Base-by-base conservation (phyloP, 2,113 vertebrate species). In the Pterocles orientalis region DNA sequence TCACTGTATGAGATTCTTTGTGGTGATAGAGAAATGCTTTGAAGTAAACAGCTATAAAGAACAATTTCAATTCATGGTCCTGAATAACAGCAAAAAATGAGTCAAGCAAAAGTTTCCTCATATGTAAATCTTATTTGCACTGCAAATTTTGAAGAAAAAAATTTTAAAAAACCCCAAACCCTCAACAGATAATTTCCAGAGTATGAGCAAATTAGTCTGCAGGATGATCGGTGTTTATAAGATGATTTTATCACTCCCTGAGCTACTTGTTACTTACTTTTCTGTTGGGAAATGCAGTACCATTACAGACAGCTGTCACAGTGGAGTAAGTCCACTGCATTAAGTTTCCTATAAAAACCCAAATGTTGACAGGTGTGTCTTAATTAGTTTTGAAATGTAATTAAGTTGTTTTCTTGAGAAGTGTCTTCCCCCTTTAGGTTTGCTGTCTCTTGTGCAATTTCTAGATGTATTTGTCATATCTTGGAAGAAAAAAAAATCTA, bases 301-400 rank as follows among this genome's bases (percentile, higher is more conserved):
- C 23, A n/a, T 79, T 88, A 85, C 57, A 83, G 89, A 90, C 36
- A 90, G 64, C 21, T 82, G 43, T 41, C 79, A 90, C 56, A 60
- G 85, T 73, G 23, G 84, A 94, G 34, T 70, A 94, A 86, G 29
- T 39, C 33, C 39, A 16, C 29, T 77, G 61, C 21, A 86, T 9
- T 8, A 54, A 62, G 77, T 66, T 68, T 81, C 68, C 26, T 58
- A 51, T 18, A 84, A 62, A 80, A 3, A 0, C 1, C 8, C 33
- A 90, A 90, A 86, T 81, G 23, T 78, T 86, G 68, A 83, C 93
- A 91, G 45, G 81, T 82, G n/a, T 92, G 50, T 88, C 94, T 95
- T 96, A 95, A 97, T 97, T 93, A 95, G 71, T 86, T 91, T 83
- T 88, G 68, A 81, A 88, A 65, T 62, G 58, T 88, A 94, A 94